phyloP scores from a whole-genome alignment of 2,888 invertebrate genomes.

The Nephrotoma appendiculata region DNA sequence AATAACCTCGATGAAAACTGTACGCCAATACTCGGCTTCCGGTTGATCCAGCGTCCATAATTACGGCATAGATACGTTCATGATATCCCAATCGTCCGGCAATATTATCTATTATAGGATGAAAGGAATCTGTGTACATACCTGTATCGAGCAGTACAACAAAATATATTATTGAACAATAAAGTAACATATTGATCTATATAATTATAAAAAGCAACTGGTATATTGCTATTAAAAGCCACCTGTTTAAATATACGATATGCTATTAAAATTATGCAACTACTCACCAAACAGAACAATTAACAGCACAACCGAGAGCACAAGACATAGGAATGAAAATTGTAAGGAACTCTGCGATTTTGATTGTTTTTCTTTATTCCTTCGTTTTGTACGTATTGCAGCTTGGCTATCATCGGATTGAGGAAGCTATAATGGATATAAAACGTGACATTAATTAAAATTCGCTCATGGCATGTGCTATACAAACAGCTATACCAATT shows the following conservation, averaged over 20 bases:
- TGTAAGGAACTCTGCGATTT: constrained; percentile 19
- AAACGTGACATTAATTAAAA: background rate
- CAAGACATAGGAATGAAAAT: constrained; percentile 29
- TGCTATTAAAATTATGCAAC: background rate
- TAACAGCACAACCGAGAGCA: constrained; percentile 25
- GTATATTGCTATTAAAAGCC: background rate
- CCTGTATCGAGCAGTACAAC: constrained; percentile 17
- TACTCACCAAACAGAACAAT: constrained; percentile 27
- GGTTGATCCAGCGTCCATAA: constrained; percentile 90
- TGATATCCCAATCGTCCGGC: constrained; percentile 59
- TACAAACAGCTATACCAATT: background rate
- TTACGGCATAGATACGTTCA: constrained; percentile 61
- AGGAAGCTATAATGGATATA: background rate
- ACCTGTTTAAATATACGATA: background rate
- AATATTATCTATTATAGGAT: constrained; percentile 47
- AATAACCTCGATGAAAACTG: constrained; percentile 64
- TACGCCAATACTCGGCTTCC: constrained; percentile 76
- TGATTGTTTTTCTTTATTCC: background rate
- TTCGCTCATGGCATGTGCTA: background rate
- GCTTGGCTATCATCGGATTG: background rate
- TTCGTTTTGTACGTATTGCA: background rate
- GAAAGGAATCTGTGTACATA: constrained; percentile 28
- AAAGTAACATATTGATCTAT: background rate
- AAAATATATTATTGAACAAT: background rate
- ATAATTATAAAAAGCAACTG: background rate